phyloP scores from a whole-genome alignment of 2,797 vertebrate species.

The Phrynocephalus vlangalii region DNA sequence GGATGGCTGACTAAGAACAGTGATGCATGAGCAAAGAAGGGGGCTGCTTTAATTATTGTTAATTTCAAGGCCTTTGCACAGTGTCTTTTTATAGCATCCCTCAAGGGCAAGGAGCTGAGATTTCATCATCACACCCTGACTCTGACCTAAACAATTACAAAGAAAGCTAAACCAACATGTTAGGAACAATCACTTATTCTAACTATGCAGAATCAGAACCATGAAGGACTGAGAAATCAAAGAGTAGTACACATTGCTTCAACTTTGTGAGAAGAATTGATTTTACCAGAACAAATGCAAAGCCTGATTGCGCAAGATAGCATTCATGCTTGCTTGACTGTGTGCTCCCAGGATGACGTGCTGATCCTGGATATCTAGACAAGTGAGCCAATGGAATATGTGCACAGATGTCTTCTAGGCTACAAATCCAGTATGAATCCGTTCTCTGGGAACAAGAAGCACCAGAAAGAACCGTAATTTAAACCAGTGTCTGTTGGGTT shows the following conservation, averaged over 20 bases:
- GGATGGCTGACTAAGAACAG: constrained; percentile 39
- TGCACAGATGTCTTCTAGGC: background rate
- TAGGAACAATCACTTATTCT: background rate
- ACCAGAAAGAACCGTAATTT: background rate
- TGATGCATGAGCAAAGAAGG: constrained; percentile 13
- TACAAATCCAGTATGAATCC: background rate
- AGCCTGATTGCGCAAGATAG: background rate
- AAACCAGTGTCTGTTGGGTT: background rate
- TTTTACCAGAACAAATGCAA: constrained; percentile 10
- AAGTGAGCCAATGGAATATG: background rate
- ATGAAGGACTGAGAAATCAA: constrained; percentile 12
- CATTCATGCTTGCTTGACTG: background rate
- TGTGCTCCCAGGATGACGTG: background rate
- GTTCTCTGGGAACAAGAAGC: background rate
- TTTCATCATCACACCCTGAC: constrained; percentile 26
- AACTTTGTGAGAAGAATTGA: background rate
- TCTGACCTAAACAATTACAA: constrained; percentile 31
- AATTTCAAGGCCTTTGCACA: constrained; percentile 39
- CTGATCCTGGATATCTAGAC: background rate
- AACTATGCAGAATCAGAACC: background rate
- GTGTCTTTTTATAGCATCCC: constrained; percentile 35
- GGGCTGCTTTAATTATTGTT: constrained; percentile 50
- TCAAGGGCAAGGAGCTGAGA: constrained; percentile 43
- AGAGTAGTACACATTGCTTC: background rate
- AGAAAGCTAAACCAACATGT: background rate